phyloP scores from a whole-genome alignment of 2,797 vertebrate genomes.

The Microchirus variegatus region DNA sequence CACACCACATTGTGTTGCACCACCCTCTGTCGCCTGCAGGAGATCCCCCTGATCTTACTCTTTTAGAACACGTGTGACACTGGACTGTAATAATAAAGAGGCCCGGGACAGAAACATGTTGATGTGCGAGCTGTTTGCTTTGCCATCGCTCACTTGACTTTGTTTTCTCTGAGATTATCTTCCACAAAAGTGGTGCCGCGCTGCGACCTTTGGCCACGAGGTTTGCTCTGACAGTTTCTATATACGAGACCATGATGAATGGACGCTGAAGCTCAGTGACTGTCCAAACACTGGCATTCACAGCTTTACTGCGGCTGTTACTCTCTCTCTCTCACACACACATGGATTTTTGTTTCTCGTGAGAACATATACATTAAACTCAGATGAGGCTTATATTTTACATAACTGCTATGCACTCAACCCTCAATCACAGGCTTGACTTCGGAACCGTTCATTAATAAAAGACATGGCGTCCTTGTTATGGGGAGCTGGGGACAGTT shows the following conservation, averaged over 20 bases:
- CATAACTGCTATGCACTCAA: background rate
- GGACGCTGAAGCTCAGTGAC: constrained; percentile 3
- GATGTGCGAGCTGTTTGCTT: constrained; percentile 13
- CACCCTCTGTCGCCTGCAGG: too few species aligned
- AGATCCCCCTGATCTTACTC: too few species aligned
- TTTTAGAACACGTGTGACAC: background rate
- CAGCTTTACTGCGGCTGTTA: background rate
- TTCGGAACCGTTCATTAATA: background rate
- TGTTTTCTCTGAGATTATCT: constrained; percentile 54
- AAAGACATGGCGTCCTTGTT: background rate
- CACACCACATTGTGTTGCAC: too few species aligned
- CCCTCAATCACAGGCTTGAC: background rate
- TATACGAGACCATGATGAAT: constrained; percentile 48
- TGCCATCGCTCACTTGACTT: constrained; percentile 25
- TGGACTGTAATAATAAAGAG: background rate
- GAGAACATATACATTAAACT: too few species aligned
- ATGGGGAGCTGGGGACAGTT: too few species aligned
- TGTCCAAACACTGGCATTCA: constrained; percentile 40
- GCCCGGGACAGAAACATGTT: background rate
- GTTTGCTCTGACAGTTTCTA: constrained; percentile 35
- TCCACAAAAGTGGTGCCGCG: constrained; percentile 41
- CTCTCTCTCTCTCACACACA: too few species aligned
- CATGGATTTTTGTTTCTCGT: background rate
- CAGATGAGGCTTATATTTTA: too few species aligned
- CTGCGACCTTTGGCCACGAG: constrained; percentile 50